Evolutionary conservation across 2,113 vertebrate genomes (phyloP), one percentile per base, ranked within the genome.

Genomic region (Albula goreensis): DNA sequence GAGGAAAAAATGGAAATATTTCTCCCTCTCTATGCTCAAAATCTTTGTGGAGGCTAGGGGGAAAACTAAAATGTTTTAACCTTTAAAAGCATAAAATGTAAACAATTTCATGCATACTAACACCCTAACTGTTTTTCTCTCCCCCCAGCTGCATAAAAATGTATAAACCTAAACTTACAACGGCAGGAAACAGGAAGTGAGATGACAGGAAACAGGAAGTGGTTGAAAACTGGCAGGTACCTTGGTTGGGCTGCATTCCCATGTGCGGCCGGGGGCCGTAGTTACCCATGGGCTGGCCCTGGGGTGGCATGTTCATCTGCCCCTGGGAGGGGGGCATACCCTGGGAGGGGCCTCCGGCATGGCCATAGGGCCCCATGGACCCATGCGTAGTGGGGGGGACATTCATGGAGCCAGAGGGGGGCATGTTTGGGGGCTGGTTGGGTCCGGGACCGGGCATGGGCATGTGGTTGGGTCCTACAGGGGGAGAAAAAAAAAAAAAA

Each of bases 241-340:
- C 98, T 98, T 99, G 98, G 92, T 94, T 99, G 87, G 98, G 97
- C 78, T 99, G 98, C 96, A 99, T 98, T 92, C 96, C 99, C 96
- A 99, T 98, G 93, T 96, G 98, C 92, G 98, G 97, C 92, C 98
- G 96, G 81, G 98, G 98, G 66, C 97, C 98, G 19, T 99, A 99
- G 92, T 92, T 99, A 84, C 96, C 97, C 97, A 99, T 97, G 0
- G 97, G 96, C 89, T 99, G 98, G 74, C 97, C 98, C 92, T 99
- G 98, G 31, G 31, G 31, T 91, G 96, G 97, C 96, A 99, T 97
- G 53, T 97, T 99, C 95, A 99, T 98, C 94, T 99, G 98, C 91
- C 95, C 98, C 94, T 99, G 98, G 80, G 96, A 96, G 57, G 97
- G 97, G 57, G 70, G 70, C 57, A 99, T 95, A 85, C 96, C 98